Conservation (phyloP, 2,797 vertebrate species). For the Sebastes cheni region DNA sequence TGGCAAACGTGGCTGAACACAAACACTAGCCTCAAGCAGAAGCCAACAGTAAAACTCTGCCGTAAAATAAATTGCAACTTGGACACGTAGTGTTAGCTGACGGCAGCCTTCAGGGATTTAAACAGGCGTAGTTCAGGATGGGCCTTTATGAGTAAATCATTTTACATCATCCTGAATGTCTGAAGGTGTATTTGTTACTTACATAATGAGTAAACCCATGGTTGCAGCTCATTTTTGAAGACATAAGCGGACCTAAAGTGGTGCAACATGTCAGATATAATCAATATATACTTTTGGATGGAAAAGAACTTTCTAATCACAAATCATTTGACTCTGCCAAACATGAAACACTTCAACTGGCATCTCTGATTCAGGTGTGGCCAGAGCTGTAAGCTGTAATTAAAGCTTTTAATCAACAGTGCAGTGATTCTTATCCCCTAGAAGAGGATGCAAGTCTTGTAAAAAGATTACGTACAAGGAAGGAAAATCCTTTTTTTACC, state of each 20-base stretch:
- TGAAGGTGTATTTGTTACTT: background rate
- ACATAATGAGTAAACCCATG: background rate
- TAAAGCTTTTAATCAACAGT: background rate
- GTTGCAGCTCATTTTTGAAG: background rate
- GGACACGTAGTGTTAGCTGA: background rate
- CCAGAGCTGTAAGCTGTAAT: background rate
- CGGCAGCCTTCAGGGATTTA: conserved; percentile 1
- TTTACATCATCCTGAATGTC: background rate
- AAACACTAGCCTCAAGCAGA: conserved; percentile 1
- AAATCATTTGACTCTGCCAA: background rate
- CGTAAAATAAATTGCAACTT: conserved; percentile 3
- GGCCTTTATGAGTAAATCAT: background rate
- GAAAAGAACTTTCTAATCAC: background rate
- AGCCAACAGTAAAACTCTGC: conserved; percentile 6
- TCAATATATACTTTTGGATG: background rate
- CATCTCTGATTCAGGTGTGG: background rate
- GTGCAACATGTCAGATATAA: background rate
- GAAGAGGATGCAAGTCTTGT: background rate
- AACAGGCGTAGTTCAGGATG: background rate
- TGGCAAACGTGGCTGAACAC: conserved; percentile 28
- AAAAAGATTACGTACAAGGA: background rate
- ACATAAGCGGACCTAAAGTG: background rate
- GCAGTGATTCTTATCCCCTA: background rate
- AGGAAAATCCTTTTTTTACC: background rate
- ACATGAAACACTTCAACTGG: background rate